Base-by-base conservation (phyloP, 2,113 vertebrate species). In the Electrona antarctica region DNA sequence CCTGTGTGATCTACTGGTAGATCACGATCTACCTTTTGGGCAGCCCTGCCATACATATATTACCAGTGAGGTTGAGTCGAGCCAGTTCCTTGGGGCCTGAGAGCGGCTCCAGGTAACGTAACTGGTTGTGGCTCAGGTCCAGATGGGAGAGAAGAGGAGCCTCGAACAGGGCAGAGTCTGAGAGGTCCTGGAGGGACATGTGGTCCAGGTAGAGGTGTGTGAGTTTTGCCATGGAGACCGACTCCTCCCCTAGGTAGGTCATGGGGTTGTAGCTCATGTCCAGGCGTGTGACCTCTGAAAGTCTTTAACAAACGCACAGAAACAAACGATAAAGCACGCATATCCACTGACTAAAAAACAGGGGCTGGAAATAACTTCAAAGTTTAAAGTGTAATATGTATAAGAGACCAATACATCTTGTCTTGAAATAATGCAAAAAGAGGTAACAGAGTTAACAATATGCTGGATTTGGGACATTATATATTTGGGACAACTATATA, bases 211-310 rank as follows among this genome's bases (percentile, higher is more conserved):
- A 82, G 60, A 99, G 94, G 65, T 95, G 94, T 14, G 92, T 95
- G 29, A 99, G 93, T 0, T 94, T 95, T 0, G 89, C 79, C 94
- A 98, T 95, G 71, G 86, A 91, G 71, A 98, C 74, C 0, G 93
- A 92, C 61, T 96, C 96, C 77, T 98, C 95, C 0, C 93, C 92
- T 0, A 94, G 58, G 0, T 95, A 96, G 60, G 92, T 95, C 91
- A 98, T 95, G 6, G 95, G 95, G 80, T 98, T 98, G 91, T 94
- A 90, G 73, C 96, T 94, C 84, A 98, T 76, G 60, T 98, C 95
- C 49, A 99, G 91, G 0, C 83, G 76, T 0, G 79, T 93, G 60
- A 95, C 85, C 46, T 88, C 89, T 0, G 85, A 83, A 0, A 96
- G 91, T 75, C 94, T 94, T 51, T 8, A 57, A 6, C 57, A 3